phyloP scores from a whole-genome alignment of 2,888 invertebrate species.

The Oscheius sp. region DNA sequence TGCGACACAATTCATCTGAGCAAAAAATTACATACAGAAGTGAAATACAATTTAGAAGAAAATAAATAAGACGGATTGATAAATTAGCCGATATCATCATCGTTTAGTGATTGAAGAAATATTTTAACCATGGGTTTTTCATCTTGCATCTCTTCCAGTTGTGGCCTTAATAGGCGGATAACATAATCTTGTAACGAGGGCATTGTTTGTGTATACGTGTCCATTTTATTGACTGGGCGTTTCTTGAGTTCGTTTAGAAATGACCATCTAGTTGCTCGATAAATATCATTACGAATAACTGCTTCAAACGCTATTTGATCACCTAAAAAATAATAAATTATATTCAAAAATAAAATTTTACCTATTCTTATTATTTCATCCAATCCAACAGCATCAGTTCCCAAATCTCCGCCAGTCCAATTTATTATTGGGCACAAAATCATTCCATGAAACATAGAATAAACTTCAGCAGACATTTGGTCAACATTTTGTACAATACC shows the following conservation, averaged over 20 bases:
- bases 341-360: not conserved
- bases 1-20: slow-evolving; percentile 8
- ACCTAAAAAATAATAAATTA: not conserved
- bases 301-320: slow-evolving; percentile 9
- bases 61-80: not conserved
- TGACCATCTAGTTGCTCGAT: slow-evolving; percentile 3
- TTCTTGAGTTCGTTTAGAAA: not conserved
- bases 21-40: not conserved
- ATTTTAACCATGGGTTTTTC: slow-evolving; percentile 4
- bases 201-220: slow-evolving; percentile 9
- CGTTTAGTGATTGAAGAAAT: not conserved
- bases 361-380: slow-evolving; percentile 9
- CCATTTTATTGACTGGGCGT: not conserved
- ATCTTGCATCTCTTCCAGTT: not conserved
- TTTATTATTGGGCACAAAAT: slow-evolving; percentile 10
- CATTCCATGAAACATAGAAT: not conserved
- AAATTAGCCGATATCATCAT: slow-evolving; percentile 1
- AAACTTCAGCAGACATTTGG: not conserved
- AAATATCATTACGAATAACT: not conserved
- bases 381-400: not conserved
- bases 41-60: not conserved
- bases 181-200: slow-evolving; percentile 13
- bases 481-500: not conserved
- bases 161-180: not conserved
- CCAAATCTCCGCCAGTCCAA: slow-evolving; percentile 18